Percentiles rank a stretch among this genome's conserved stretches.
Conservation (phyloP, 1,140 invertebrate genomes). For the Paramacrobiotus metropolitanus region DNA sequence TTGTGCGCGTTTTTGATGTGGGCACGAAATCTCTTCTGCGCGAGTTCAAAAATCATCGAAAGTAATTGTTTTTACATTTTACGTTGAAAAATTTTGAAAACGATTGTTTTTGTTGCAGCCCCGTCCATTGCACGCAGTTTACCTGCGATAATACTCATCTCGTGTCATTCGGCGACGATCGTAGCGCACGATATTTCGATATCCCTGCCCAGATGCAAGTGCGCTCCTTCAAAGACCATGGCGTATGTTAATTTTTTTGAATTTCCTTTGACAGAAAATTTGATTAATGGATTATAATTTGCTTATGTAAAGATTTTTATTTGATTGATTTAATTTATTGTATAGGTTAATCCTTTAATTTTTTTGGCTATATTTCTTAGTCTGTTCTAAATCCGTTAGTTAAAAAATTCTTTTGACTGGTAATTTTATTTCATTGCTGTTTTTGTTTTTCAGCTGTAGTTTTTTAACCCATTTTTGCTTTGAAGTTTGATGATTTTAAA, state of each 20-base stretch:
- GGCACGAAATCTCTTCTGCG: conserved; percentile 47
- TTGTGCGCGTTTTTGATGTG: conserved; percentile 66
- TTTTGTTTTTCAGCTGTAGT: no score
- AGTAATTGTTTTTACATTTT: conserved; percentile 19
- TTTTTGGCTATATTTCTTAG: no score
- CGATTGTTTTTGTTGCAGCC: conserved; percentile 23
- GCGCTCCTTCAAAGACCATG: conserved; percentile 42
- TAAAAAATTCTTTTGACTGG: no score
- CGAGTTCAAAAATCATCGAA: conserved; percentile 38
- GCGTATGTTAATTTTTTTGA: no score
- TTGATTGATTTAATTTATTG: conserved; percentile 9
- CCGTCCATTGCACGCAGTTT: conserved; percentile 61
- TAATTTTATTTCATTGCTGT: no score
- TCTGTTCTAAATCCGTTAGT: no score
- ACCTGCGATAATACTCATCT: conserved; percentile 48
- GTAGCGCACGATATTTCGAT: conserved; percentile 65
- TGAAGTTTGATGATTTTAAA: conserved; percentile 10
- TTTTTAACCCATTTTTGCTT: no score
- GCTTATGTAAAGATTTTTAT: neutral
- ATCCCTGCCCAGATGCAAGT: conserved; percentile 50
- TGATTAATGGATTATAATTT: no score
- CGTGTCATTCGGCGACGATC: conserved; percentile 79
- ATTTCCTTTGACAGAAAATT: no score
- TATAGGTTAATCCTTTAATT: no score
- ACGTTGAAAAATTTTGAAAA: neutral